Base-by-base conservation (phyloP, 2,888 invertebrate species). In the Zygothrica quintamaculata region DNA sequence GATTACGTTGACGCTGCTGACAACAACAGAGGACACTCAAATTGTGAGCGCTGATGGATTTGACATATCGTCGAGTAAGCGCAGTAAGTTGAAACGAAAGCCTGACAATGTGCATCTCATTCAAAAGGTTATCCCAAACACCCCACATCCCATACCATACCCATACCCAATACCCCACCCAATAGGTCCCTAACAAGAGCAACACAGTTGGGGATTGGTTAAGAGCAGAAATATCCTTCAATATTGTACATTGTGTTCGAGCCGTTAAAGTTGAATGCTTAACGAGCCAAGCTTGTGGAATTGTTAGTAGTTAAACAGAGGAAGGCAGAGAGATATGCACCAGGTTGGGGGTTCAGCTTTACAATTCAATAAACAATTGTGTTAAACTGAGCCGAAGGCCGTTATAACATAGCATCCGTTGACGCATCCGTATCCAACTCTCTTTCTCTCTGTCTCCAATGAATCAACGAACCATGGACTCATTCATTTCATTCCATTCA, bases 41-140 rank as follows among this genome's bases (percentile, higher is more conserved):
- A 90, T 91, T 74, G 88, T 91, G 74, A 89, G 85, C 72, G 77
- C 90, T 65, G 91, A 91, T 77, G 89, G 88, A 75, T 90, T 89
- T 76, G 90, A 91, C 78, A 77, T 88, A 80, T 88, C 88, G 69
- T 80, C 88, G 81, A 90, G 90, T 89, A 84, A 85, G 76, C 84
- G 82, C 79, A 76, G 77, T 87, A 78, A 85, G 87, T 80, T 85
- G 58, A 76, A 69, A 68, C 65, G 84, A 82, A 85, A 69, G 71
- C 79, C 80, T 80, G 77, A 87, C 82, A 84, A 85, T 84, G 59
- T 72, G 76, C 88, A 87, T 77, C 70, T 74, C 85, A 69, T 68
- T 77, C 65, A 65, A 80, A 82, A 62, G 48, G 62, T 59, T 66
- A 64, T 42, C 48, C 48, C 6, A 29, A 16, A 33, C 33, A 1